Evolutionary conservation across 2,888 invertebrate species (phyloP).

Genomic region (Germaria angustata): DNA sequence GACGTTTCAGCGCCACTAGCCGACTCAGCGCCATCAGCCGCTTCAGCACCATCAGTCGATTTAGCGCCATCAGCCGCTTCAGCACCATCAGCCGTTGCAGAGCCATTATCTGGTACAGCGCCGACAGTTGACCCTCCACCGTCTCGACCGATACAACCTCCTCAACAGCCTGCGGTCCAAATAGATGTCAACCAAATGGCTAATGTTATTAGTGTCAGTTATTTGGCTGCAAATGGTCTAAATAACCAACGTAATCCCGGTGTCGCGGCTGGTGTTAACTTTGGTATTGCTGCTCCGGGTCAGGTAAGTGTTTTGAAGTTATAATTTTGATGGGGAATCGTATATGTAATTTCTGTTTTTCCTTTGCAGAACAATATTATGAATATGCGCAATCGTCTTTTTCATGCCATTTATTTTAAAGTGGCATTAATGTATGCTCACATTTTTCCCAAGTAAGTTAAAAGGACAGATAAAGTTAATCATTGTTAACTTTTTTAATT

Average conservation of each 20-base stretch:
- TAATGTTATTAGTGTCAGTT: slow-evolving; percentile 67
- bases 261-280: slow-evolving; percentile 66
- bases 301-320: slow-evolving; percentile 25
- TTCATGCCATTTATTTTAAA: slow-evolving; percentile 96
- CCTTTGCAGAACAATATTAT: slow-evolving; percentile 85
- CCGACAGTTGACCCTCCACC: not conserved
- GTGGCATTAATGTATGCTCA: slow-evolving; percentile 95
- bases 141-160: not conserved
- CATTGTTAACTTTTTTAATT: too few relatives aligned
- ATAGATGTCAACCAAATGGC: slow-evolving; percentile 63
- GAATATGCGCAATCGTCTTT: slow-evolving; percentile 93
- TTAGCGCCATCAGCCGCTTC: not conserved
- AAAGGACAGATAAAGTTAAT: too few relatives aligned
- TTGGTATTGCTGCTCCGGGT: slow-evolving; percentile 43
- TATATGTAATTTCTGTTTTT: not conserved
- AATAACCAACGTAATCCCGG: slow-evolving; percentile 75
- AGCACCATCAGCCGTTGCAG: too few relatives aligned
- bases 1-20: too few relatives aligned
- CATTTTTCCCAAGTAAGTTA: slow-evolving; percentile 90
- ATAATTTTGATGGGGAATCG: not conserved
- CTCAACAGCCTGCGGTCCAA: slow-evolving; percentile 31
- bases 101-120: too few relatives aligned
- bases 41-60: not conserved
- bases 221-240: slow-evolving; percentile 69
- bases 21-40: not conserved